A percentile compares a stretch with the other conserved stretches of the same genome.
phyloP scores from a whole-genome alignment of 2,113 vertebrate genomes.

The Eublepharis macularius region DNA sequence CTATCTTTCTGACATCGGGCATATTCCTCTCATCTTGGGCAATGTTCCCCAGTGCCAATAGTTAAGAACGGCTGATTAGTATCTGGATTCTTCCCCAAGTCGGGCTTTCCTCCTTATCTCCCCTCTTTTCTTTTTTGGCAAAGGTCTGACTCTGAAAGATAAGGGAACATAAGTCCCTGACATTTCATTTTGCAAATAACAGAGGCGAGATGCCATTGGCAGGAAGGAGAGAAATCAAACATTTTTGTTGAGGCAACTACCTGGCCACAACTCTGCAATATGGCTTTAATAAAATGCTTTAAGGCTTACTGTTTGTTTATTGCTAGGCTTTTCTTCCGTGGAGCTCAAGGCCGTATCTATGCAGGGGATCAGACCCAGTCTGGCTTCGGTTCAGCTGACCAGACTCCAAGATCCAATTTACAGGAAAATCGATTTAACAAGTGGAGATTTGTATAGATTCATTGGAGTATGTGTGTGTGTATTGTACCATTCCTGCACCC shows the following conservation, averaged over 20 bases:
- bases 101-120: background rate
- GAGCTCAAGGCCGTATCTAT: too few species aligned
- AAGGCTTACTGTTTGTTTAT: background rate
- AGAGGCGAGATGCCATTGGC: background rate
- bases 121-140: background rate
- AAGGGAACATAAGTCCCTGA: conserved; percentile 7
- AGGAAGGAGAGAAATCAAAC: background rate
- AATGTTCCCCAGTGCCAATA: background rate
- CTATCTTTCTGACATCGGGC: background rate
- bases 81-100: conserved; percentile 21
- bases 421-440: background rate
- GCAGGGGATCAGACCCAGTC: too few species aligned
- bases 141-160: conserved; percentile 13
- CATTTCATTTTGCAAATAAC: conserved; percentile 14
- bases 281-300: background rate
- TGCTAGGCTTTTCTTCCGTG: too few species aligned
- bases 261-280: background rate
- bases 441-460: background rate
- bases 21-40: background rate
- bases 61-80: conserved; percentile 1
- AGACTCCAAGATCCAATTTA: too few species aligned
- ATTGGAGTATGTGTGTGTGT: background rate
- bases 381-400: too few species aligned
- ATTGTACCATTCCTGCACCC: too few species aligned
- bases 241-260: background rate